Evolutionary conservation across 2,888 invertebrate species (phyloP), one percentile per base, ranked within the genome.

Genomic region (Uropetala carovei): DNA sequence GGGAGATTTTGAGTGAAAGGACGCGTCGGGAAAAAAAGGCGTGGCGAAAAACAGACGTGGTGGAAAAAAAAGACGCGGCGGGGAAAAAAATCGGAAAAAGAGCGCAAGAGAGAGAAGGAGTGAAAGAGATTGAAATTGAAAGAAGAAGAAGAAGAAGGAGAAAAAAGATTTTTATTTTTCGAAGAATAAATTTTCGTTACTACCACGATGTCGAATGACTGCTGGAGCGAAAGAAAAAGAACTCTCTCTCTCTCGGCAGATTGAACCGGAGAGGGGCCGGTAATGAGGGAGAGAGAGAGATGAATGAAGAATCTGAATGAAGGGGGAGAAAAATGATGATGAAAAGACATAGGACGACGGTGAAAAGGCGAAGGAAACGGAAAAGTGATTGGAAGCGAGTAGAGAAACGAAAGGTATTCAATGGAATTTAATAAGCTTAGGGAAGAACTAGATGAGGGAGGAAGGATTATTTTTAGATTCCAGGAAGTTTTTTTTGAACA

Each of bases 401-500:
- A n/a, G 43, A 43, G 5, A 43, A 43, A 43, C 75, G 75, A 75
- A 75, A 27, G 75, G 22, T 27, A 75, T 75, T 75, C 75, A 27
- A 75, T 68, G 68, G 22, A 22, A 68, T 75, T 75, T 75, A 75
- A 75, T 75, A 75, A 75, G 75, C 75, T 75, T 75, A 75, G 75
- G 43, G 27, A 75, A 75, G 75, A 75, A n/a, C 27, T 75, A 11
- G 75, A 75, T 22, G 75, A 27, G 75, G 43, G 43, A 43, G 3
- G 5, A 43, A 43, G 43, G 43, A 43, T 43, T 43, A 3, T 43
- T 43, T 43, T 43, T 5, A 43, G 43, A 43, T 43, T 43, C 1
- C 1, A 43, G 43, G 43, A 43, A 43, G 43, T 43, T 43, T 43
- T 43, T 5, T 43, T 43, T n/a, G n/a, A 43, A 43, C 43, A 43